Evolutionary conservation across 2,797 vertebrate genomes (phyloP).

Genomic region (Schizopygopsis pylzovi): DNA sequence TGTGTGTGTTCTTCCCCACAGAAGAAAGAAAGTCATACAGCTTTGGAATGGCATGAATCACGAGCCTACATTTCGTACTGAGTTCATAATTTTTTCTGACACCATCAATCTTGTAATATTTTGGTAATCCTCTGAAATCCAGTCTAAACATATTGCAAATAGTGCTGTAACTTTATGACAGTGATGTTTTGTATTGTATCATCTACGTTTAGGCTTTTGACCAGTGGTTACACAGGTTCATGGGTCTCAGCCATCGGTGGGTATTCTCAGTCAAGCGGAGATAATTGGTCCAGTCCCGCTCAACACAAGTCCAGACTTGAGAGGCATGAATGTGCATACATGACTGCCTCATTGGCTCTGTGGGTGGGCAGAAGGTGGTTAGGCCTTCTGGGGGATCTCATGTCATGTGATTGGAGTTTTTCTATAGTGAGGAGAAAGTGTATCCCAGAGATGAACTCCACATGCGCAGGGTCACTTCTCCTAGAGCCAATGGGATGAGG

Average conservation of each 20-base stretch:
- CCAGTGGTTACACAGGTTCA: conserved; percentile 42
- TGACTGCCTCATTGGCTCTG: conserved; percentile 73
- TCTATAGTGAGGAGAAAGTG: conserved; percentile 41
- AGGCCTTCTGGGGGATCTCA: conserved; percentile 68
- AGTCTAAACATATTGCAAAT: conserved; percentile 20
- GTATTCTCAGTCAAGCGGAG: conserved; percentile 73
- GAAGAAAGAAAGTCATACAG: background rate
- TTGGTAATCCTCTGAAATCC: conserved; percentile 32
- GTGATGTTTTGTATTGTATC: conserved; percentile 16
- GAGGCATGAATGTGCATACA: conserved; percentile 73
- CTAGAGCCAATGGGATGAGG: conserved; percentile 50
- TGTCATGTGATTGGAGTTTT: conserved; percentile 62
- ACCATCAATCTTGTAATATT: conserved; percentile 9
- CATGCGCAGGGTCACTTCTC: conserved; percentile 40
- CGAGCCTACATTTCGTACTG: background rate
- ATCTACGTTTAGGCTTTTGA: conserved; percentile 22
- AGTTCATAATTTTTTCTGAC: background rate
- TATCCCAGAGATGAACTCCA: conserved; percentile 46
- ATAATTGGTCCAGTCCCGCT: conserved; percentile 72
- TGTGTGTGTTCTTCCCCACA: background rate
- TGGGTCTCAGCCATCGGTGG: conserved; percentile 42
- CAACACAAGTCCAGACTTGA: conserved; percentile 75
- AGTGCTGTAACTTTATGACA: background rate
- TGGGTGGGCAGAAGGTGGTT: conserved; percentile 73
- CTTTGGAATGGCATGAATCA: background rate